A percentile compares a stretch with the other conserved stretches of the same genome.
Evolutionary conservation across 2,888 invertebrate species (phyloP).

Genomic region (Acrobeloides nanus): DNA sequence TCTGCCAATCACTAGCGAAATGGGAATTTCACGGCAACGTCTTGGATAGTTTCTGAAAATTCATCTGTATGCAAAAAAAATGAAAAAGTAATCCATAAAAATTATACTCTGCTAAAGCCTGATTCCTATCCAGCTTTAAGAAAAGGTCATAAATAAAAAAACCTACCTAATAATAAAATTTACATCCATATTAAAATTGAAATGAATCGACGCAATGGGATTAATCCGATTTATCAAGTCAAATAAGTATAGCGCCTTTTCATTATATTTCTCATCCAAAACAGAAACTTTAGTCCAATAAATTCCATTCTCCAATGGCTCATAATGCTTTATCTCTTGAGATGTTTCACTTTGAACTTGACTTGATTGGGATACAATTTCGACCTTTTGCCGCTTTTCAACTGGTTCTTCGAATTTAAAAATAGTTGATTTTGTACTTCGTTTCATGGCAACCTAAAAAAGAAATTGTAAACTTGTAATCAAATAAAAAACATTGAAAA

Average conservation of each 20-base stretch:
- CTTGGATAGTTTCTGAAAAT: constrained; percentile 29
- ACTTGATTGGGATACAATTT: no score
- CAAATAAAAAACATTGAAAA: no score
- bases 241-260: constrained; percentile 12
- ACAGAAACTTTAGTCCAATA: constrained; percentile 12
- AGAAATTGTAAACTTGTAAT: no score
- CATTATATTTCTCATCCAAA: constrained; percentile 4
- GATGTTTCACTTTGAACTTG: no score
- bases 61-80: not conserved
- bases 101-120: not conserved
- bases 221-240: constrained; percentile 28
- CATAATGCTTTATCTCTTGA: no score
- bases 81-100: constrained; percentile 15
- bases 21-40: constrained; percentile 16
- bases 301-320: no score
- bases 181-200: constrained; percentile 38
- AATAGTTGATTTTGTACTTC: no score
- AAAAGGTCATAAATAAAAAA: constrained; percentile 8
- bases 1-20: constrained; percentile 27
- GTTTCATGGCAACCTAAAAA: no score
- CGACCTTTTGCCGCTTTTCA: no score
- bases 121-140: not conserved
- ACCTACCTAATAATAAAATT: constrained; percentile 28
- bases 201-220: constrained; percentile 37
- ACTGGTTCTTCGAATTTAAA: no score